A percentile compares a stretch with the other conserved stretches of the same genome.
Evolutionary conservation across 2,888 invertebrate genomes (phyloP).

Genomic region (Poecilobothrus nobilitatus): DNA sequence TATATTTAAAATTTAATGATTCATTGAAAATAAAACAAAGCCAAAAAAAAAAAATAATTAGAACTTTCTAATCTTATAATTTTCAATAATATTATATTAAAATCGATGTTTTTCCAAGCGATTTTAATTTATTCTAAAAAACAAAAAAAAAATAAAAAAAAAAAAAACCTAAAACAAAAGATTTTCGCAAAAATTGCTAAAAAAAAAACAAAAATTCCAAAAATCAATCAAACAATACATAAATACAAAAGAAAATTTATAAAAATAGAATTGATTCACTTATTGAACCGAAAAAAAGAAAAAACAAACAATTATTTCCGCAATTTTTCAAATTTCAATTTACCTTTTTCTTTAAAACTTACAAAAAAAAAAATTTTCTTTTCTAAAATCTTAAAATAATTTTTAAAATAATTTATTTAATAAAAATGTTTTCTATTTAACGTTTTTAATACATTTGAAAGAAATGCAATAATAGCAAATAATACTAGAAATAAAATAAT

Average conservation of each 20-base stretch:
- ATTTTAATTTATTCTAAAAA: not conserved
- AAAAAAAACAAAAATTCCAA: not conserved
- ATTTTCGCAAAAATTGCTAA: not conserved
- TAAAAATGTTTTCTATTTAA: too few species aligned
- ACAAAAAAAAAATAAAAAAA: not conserved
- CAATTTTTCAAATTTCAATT: slow-evolving; percentile 7
- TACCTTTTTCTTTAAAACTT: too few species aligned
- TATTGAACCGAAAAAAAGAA: not conserved
- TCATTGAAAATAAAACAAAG: not conserved
- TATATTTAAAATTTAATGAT: slow-evolving; percentile 1
- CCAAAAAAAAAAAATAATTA: not conserved
- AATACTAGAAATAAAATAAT: too few species aligned
- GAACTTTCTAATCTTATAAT: not conserved
- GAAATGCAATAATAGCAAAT: too few species aligned
- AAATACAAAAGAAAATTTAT: not conserved
- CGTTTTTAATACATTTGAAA: too few species aligned
- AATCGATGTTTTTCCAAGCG: not conserved
- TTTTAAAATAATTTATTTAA: too few species aligned
- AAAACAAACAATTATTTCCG: too few species aligned
- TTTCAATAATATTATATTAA: not conserved
- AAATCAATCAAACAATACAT: not conserved
- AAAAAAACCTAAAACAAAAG: not conserved
- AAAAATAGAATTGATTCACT: slow-evolving; percentile 2
- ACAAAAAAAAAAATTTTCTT: too few species aligned
- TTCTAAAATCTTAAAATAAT: too few species aligned